These are phyloP conservation scores for Pristionchus entomophagus DNA, from an alignment of 2,888 invertebrate genomes.

Conservation along the genomic window DNA sequence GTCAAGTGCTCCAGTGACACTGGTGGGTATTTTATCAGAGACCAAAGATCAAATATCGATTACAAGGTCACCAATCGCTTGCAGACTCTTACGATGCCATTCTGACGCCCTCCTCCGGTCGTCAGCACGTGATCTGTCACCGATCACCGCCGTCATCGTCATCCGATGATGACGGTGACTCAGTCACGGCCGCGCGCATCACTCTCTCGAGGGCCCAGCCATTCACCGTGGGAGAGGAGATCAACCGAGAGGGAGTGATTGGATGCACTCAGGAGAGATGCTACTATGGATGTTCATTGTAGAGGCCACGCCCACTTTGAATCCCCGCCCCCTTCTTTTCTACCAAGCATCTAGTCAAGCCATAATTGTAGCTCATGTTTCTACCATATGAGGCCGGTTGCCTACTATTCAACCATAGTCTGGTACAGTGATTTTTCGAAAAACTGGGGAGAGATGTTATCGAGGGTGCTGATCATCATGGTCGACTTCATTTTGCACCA, in stretches of 20 bases:
- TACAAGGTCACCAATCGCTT: too few relatives aligned
- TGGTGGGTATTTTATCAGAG: background rate
- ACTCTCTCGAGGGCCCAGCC: background rate
- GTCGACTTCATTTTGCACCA: too few relatives aligned
- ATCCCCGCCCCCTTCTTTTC: background rate
- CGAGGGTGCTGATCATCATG: too few relatives aligned
- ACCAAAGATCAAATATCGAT: background rate
- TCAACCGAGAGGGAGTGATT: background rate
- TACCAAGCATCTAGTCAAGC: background rate
- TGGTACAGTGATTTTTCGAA: too few relatives aligned
- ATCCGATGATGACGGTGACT: background rate
- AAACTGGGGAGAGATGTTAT: too few relatives aligned
- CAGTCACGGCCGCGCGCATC: background rate
- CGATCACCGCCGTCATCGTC: constrained; percentile 2
- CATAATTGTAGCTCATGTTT: too few relatives aligned
- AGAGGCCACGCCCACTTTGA: background rate
- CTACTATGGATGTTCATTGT: constrained; percentile 16
- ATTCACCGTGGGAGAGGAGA: constrained; percentile 17
- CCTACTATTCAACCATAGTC: too few relatives aligned
- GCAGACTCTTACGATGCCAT: constrained; percentile 25
- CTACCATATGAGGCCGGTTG: too few relatives aligned
- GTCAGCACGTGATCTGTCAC: constrained; percentile 36
- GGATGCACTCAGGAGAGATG: background rate
- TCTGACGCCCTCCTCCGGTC: background rate
- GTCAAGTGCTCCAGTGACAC: constrained; percentile 25